phyloP scores from a whole-genome alignment of 2,797 vertebrate species.

The Acanthurus tractus region DNA sequence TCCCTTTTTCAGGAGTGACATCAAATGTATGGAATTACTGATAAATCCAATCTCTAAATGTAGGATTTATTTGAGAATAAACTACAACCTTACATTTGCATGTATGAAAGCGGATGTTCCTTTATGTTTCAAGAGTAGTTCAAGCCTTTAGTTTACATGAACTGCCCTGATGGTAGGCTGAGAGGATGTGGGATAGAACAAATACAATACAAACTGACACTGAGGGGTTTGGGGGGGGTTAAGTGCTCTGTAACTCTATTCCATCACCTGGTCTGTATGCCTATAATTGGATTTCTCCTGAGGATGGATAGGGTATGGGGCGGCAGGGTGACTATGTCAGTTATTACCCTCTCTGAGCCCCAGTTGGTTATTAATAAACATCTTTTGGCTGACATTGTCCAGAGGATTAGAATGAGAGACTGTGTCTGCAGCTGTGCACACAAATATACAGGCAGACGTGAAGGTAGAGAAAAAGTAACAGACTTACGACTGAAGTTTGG shows the following conservation, averaged over 20 bases:
- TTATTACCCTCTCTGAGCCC: constrained; percentile 63
- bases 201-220: constrained; percentile 46
- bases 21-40: not conserved
- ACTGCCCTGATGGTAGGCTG: not conserved
- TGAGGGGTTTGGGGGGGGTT: constrained; percentile 13
- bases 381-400: constrained; percentile 86
- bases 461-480: not conserved
- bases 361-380: constrained; percentile 83
- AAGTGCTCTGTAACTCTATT: constrained; percentile 61
- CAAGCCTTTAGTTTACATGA: not conserved
- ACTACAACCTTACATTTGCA: not conserved
- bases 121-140: not conserved
- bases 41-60: not conserved
- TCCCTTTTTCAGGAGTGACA: not conserved
- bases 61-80: not conserved
- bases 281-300: constrained; percentile 70
- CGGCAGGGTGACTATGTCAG: constrained; percentile 61
- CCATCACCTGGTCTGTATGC: constrained; percentile 72
- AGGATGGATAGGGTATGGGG: constrained; percentile 53
- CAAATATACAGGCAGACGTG: constrained; percentile 18
- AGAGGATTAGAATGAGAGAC: constrained; percentile 71
- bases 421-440: constrained; percentile 42
- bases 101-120: not conserved
- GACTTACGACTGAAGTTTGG: not conserved
- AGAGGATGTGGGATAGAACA: constrained; percentile 4